Base-by-base conservation (phyloP, 1,140 invertebrate species). In the Schlechtendalia chinensis region DNA sequence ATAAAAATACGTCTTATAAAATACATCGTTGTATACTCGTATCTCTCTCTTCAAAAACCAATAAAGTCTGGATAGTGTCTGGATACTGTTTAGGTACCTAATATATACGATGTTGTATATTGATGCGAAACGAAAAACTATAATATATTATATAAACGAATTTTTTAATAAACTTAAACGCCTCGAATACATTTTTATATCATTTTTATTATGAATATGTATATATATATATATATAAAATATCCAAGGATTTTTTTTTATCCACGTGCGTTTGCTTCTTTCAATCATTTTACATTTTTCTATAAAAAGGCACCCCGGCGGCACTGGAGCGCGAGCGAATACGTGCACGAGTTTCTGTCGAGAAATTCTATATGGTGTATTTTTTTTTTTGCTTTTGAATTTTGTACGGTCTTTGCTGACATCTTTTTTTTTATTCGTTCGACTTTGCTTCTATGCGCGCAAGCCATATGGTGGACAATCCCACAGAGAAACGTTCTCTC, bases 91-190 rank as follows among this genome's bases (percentile, higher is more conserved):
- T 39, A 39, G 3, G 32, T 29, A 32, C 32, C 0, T 32, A 32
- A n/a, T n/a, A 19, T 54, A 39, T 39, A 39, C 32, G 32, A 39
- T 39, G 39, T 22, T 39, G 39, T 22, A 39, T 14, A 45, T 39
- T n/a, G 39, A 50, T 17, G 22, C 39, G 12, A 39, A n/a, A 39
- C 32, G 32, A 8, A 69, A 69, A 47, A 69, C 65, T 47, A 5
- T 67, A 24, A 17, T 16, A 17, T 32, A 32, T 65, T 10, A 4
- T 27, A 29, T 53, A 29, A 71, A 53, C 24, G 8, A 5, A 16
- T 45, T 71, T 53, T 69, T 71, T 71, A 71, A 71, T 71, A 71
- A 71, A 71, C 69, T 71, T 71, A 27, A 71, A 71, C 69, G 47
- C 47, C 24, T 71, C 47, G 24, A 53, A 29, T 53, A 50, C 11